A percentile compares a stretch with the other conserved stretches of the same genome.
These are phyloP conservation scores for Stomatorhinus walkeri DNA, from an alignment of 2,797 vertebrate genomes.

Conservation along the genomic window DNA sequence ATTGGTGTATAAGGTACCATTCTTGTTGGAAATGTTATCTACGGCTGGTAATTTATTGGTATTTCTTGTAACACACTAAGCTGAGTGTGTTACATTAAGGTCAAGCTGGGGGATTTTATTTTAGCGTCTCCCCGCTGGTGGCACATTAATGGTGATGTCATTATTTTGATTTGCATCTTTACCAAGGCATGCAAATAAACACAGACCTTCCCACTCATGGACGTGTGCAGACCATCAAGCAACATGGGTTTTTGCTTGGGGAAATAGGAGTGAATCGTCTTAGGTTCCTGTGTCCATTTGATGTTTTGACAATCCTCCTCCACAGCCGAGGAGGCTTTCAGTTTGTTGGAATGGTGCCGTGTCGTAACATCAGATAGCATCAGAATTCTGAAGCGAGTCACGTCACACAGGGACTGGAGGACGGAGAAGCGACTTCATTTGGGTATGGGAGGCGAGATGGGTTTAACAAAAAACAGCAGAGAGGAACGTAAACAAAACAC, in stretches of 20 bases:
- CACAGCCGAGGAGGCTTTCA: background rate
- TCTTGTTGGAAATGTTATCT: background rate
- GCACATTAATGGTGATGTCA: conserved; percentile 11
- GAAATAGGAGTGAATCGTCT: background rate
- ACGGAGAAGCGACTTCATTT: background rate
- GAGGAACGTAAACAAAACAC: background rate
- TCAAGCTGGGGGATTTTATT: conserved; percentile 12
- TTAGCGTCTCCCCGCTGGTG: background rate
- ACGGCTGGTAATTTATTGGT: background rate
- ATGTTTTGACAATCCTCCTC: background rate
- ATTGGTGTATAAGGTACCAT: conserved; percentile 21
- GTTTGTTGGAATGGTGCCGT: background rate
- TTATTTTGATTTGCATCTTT: conserved; percentile 17
- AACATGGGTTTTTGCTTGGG: conserved; percentile 3
- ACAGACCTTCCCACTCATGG: background rate
- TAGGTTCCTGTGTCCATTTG: background rate
- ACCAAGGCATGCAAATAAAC: background rate
- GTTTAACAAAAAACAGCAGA: background rate
- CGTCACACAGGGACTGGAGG: background rate
- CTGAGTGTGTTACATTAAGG: background rate
- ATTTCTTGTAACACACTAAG: background rate
- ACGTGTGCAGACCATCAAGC: background rate
- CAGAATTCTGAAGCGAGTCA: background rate
- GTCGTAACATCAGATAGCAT: background rate
- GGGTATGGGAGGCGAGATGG: background rate